Base-by-base conservation (phyloP, 2,797 vertebrate species). In the Danio albolineatus region DNA sequence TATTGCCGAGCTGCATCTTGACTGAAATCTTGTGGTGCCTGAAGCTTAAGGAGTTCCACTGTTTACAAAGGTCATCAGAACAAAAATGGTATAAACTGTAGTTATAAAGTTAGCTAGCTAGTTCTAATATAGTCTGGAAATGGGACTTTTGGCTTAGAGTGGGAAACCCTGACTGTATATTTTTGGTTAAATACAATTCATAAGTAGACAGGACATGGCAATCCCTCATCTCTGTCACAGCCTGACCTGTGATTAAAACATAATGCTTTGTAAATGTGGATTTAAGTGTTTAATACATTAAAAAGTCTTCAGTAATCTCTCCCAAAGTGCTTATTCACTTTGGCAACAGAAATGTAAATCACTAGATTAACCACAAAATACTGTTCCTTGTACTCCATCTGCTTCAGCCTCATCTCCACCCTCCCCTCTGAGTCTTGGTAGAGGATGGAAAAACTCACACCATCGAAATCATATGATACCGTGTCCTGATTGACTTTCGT, bases 271-370 rank as follows among this genome's bases (percentile, higher is more conserved):
- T 51, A 49, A 67, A 53, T 7, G 16, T 53, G 28, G 16, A 39
- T 39, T 69, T 12, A 69, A 39, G 28, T 53, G 16, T 69, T 46
- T 41, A 28, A 28, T 28, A 28, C 28, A 28, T 17, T 67, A 7
- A 4, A 9, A 54, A 44, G 5, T 7, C 13, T 48, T 96, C 78
- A 97, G 86, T 97, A 96, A 16, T 90, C 78, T 74, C 91, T 94
- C 66, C 93, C 86, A 79, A 96, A 98, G 91, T 95, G 91, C 14
- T 81, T 87, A 88, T 97, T 97, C 49, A 98, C 90, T 81, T 94
- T 95, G 19, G 80, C 41, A 2, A 91, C 85, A 2, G 91, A 88
- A 73, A 98, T 53, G 77, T 89, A 94, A 70, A 98, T 86, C 0
- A 87, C 86, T 78, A 99, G 90, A 86, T 82, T 91, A 54, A 95